phyloP scores from a whole-genome alignment of 2,113 vertebrate genomes.

The Hydropotes inermis region DNA sequence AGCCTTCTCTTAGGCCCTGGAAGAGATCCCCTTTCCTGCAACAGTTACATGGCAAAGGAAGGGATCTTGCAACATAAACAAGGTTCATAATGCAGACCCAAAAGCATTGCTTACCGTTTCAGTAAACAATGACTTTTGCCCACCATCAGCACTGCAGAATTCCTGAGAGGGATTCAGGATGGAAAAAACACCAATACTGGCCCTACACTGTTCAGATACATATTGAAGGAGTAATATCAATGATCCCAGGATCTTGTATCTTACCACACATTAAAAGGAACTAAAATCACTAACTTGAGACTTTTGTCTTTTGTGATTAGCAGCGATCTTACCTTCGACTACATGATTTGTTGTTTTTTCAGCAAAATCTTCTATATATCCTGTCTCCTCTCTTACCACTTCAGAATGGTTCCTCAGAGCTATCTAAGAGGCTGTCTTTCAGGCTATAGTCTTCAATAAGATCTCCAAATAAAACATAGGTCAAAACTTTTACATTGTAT shows the following conservation, averaged over 20 bases:
- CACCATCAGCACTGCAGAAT: not conserved
- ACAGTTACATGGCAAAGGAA: not conserved
- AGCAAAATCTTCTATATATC: not conserved
- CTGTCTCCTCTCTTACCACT: not conserved
- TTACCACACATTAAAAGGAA: not conserved
- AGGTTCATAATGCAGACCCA: not conserved
- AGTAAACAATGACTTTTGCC: not conserved
- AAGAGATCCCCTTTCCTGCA: not conserved
- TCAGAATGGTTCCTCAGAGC: not conserved
- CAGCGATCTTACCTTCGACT: not conserved
- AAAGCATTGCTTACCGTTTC: not conserved
- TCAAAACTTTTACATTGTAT: not conserved
- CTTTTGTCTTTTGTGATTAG: not conserved
- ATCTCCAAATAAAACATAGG: not conserved
- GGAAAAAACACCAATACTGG: not conserved
- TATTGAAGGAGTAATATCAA: not conserved
- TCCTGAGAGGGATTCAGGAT: not conserved
- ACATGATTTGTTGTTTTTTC: not conserved
- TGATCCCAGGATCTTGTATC: not conserved
- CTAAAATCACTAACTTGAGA: not conserved
- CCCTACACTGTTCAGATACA: not conserved
- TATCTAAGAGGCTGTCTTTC: not conserved
- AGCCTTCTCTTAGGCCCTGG: not conserved
- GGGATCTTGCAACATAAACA: not conserved
- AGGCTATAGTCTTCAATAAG: not conserved